These are phyloP conservation scores for Terebella lapidaria DNA, from an alignment of 2,888 invertebrate species.

Conservation along the genomic window DNA sequence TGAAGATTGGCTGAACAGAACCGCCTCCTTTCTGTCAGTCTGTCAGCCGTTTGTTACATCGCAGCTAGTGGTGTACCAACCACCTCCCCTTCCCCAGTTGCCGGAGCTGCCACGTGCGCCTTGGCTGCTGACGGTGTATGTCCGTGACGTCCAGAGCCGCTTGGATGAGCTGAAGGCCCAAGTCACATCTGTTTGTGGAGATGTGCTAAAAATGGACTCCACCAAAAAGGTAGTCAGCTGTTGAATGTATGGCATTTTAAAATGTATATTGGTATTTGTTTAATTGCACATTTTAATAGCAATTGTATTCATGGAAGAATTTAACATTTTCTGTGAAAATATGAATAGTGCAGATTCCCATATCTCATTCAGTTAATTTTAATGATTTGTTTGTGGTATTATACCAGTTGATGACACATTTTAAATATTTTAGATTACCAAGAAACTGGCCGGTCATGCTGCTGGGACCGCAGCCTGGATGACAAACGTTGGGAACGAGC, in stretches of 20 bases:
- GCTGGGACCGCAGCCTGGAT: conserved; percentile 25
- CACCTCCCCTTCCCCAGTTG: not conserved
- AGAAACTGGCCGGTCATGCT: conserved; percentile 9
- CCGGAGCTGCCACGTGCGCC: conserved; percentile 21
- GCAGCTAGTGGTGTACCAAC: not conserved
- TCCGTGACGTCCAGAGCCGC: conserved; percentile 21
- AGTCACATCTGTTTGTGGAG: conserved; percentile 29
- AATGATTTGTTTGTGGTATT: not conserved
- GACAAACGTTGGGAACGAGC: conserved; percentile 29
- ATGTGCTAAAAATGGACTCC: conserved; percentile 30
- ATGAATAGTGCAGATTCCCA: too few species aligned
- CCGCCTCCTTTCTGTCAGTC: conserved; percentile 18
- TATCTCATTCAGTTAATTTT: not conserved
- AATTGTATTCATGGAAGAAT: too few species aligned
- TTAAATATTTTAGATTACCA: too few species aligned
- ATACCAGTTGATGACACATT: too few species aligned
- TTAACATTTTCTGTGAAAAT: too few species aligned
- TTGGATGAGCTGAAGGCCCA: conserved; percentile 26
- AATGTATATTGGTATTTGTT: too few species aligned
- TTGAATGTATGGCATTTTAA: too few species aligned
- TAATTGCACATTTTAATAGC: too few species aligned
- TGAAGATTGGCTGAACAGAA: conserved; percentile 17
- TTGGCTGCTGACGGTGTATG: conserved; percentile 27
- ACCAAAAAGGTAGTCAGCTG: conserved; percentile 24
- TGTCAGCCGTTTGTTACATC: not conserved